Evolutionary conservation across 2,113 vertebrate species (phyloP), one percentile per base, ranked within the genome.

Genomic region (Himantopus leucocephalus): DNA sequence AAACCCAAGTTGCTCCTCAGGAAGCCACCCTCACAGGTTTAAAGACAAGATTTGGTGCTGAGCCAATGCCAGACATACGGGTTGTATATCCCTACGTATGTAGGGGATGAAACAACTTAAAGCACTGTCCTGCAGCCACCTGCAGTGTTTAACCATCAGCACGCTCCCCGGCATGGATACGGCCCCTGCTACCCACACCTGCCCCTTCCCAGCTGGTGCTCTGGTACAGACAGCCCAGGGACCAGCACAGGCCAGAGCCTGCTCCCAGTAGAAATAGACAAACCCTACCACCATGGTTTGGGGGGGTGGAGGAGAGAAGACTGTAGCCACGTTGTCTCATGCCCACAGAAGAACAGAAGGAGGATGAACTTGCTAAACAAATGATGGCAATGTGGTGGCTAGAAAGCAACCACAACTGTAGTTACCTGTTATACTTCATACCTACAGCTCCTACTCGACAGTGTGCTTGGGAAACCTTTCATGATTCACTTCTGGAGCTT

Each of bases 21-120:
- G 39, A 86, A 55, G 39, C 39, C 63, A 52, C 30, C 27, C 55
- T n/a, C 68, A 63, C 14, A 43, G 35, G 24, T 5, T 50, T 71
- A 78, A 41, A 73, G 62, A 62, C 27, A 53, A 47, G 68, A 55
- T 52, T 43, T 85, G 45, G 26, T 62, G 45, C 26, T 43, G 50
- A 77, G 22, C 9, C 85, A 77, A 3, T 14, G 16, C 8, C 82
- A 87, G 55, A 14, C 9, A 47, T 8, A 21, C 4, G 10, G 29
- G 10, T 8, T 0, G 0, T 24, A 7, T 19, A 45, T n/a, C 32
- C 35, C 34, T n/a, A 0, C 16, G 48, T 15, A 6, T n/a, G 47
- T 3, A 85, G 63, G 18, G 21, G 8, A 47, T 26, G 17, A 27
- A 90, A 84, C 37, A 59, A 26, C 21, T 63, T 34, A 41, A 48